These are phyloP conservation scores for Neoaliturus tenellus DNA, from an alignment of 2,888 invertebrate genomes.

Conservation along the genomic window DNA sequence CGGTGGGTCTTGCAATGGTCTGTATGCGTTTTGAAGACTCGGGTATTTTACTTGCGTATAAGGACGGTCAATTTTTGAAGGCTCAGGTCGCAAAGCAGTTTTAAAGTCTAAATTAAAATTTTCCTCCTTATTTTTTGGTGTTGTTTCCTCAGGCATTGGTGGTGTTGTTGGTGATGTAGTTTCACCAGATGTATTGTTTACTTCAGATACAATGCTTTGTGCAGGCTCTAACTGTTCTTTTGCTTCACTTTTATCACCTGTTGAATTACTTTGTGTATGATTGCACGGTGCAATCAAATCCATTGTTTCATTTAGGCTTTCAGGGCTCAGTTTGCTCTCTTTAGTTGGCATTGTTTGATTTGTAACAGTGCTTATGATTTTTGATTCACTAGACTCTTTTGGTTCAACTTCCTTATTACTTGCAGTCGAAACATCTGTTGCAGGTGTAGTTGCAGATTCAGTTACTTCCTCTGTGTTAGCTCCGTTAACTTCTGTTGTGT, in stretches of 20 bases:
- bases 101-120: conserved; percentile 19
- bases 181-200: conserved; percentile 17
- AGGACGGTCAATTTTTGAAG: conserved; percentile 17
- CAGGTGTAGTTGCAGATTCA: conserved; percentile 61
- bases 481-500: conserved; percentile 63
- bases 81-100: conserved; percentile 39
- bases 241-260: conserved; percentile 4
- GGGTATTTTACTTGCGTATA: conserved; percentile 43
- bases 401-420: conserved; percentile 26
- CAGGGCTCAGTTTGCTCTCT: conserved; percentile 64
- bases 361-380: not conserved
- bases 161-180: not conserved
- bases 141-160: not conserved
- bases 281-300: not conserved
- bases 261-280: conserved; percentile 70
- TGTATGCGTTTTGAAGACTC: conserved; percentile 9
- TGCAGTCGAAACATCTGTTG: conserved; percentile 54
- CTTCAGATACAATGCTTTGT: conserved; percentile 21
- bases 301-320: conserved; percentile 56
- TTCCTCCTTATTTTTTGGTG: not conserved
- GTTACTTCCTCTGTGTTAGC: conserved; percentile 50
- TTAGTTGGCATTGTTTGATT: conserved; percentile 59
- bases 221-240: conserved; percentile 26
- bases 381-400: conserved; percentile 33
- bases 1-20: conserved; percentile 37